Evolutionary conservation across 2,797 vertebrate genomes (phyloP), one percentile per base, ranked within the genome.

Genomic region (Masticophis lateralis): DNA sequence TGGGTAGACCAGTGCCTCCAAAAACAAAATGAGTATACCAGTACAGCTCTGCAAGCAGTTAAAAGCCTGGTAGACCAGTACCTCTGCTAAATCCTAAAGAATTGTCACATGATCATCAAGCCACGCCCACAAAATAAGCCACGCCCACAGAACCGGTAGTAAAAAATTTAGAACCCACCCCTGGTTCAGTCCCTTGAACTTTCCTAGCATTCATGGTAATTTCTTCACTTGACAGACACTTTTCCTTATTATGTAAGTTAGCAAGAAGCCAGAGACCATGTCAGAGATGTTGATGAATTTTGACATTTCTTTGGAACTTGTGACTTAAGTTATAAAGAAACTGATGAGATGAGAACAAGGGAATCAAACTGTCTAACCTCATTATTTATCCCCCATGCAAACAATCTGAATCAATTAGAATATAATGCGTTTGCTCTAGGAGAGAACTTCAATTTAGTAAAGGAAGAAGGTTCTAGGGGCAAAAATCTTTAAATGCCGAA

Each of bases 301-400:
- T 96, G 92, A 69, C 74, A 53, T 95, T 94, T 86, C 60, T 66
- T 94, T 63, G 63, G 43, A 96, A 94, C 14, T 12, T 87, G 88
- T 83, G 55, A 89, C 55, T 92, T 93, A 55, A 93, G 83, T 92
- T 94, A 92, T 79, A 90, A 56, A 83, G 55, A 91, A 92, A 56
- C 16, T 94, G 92, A 92, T 90, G 88, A 94, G 79, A 61, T 86
- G 20, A 86, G 59, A 7, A 20, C 27, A n/a, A 22, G 1, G 28
- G 91, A 27, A 86, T n/a, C 12, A n/a, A 28, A 91, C n/a, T 61
- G 8, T 56, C 18, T 69, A 27, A 95, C 92, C 12, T 93, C 0
- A 74, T 95, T 83, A 96, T 93, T 95, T 96, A 22, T 95, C 95
- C 92, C 93, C 63, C 43, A 56, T 87, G 28, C 0, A 0, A 95